phyloP scores from a whole-genome alignment of 1,140 invertebrate genomes.

The Lethrus apterus region DNA sequence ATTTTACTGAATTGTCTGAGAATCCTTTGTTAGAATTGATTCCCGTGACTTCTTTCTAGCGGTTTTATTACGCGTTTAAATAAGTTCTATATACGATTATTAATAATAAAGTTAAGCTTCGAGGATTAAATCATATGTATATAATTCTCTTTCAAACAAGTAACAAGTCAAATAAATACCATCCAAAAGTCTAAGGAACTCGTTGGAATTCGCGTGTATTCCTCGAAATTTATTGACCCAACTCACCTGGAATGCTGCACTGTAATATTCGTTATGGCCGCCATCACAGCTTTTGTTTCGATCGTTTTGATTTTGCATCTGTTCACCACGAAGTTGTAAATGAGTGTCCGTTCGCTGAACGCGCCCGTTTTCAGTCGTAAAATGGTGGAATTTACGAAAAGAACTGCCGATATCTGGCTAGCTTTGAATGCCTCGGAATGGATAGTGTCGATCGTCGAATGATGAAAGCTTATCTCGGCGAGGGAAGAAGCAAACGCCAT shows the following conservation, averaged over 20 bases:
- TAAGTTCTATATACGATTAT: too few species aligned
- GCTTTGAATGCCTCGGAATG: conserved; percentile 56
- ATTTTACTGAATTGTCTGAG: too few species aligned
- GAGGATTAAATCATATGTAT: too few species aligned
- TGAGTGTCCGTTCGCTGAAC: conserved; percentile 55
- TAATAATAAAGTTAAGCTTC: too few species aligned
- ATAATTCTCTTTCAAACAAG: too few species aligned
- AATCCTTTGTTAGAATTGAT: too few species aligned
- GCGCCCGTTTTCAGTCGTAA: conserved; percentile 52
- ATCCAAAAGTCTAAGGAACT: too few species aligned
- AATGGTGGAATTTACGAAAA: conserved; percentile 54
- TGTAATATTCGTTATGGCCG: conserved; percentile 55
- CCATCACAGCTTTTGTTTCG: conserved; percentile 52
- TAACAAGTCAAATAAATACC: too few species aligned
- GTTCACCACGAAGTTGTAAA: conserved; percentile 52
- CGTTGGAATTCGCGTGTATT: too few species aligned
- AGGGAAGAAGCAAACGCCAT: conserved; percentile 57
- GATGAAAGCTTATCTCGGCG: conserved; percentile 52
- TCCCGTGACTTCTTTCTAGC: too few species aligned
- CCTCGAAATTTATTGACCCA: conserved; percentile 8
- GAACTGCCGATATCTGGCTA: conserved; percentile 52
- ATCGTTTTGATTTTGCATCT: conserved; percentile 52
- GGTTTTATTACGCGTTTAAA: too few species aligned
- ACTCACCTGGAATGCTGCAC: conserved; percentile 58
- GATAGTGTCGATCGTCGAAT: conserved; percentile 49